Evolutionary conservation across 2,797 vertebrate species (phyloP), one percentile per base, ranked within the genome.

Genomic region (Tadarida brasiliensis): DNA sequence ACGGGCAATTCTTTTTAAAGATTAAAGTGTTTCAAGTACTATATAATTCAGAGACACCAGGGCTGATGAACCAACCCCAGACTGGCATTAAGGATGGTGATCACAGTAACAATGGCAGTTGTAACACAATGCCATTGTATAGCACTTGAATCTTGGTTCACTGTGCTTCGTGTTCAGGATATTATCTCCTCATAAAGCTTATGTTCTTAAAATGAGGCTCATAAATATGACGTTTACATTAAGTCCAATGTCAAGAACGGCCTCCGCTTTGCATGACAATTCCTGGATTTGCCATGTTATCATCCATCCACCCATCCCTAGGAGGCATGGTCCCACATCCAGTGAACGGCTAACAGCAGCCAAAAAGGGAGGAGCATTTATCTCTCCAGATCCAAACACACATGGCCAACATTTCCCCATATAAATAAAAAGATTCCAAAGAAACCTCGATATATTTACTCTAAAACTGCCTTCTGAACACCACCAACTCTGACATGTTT

Each of bases 381-480:
- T 33, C 19, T 61, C 59, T 87, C 39, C 35, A 90, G 35, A 81
- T 12, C 87, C 51, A 91, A 80, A 73, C 54, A 80, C 83, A 86
- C 17, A 51, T 2, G 19, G 26, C 24, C 24, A 39, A 22, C 22
- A 65, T 96, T 97, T 97, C 96, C 93, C 83, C 94, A 95, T 70
- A 95, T 96, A 98, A 98, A 96, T 97, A 96, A 98, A 84, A 94
- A 97, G 91, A 97, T 95, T 92, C 90, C 54, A 92, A 93, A 84
- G 97, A 98, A 97, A 98, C 97, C 97, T 10, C 65, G 78, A 97
- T 97, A 96, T 97, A 97, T 96, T 97, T 96, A 96, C 90, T 97
- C 90, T 74, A 54, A 90, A 90, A 97, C 17, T 68, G 44, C 59
- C 51, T 35, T 56, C 33, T 68, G 51, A 74, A 70, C 57, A 65